phyloP scores from a whole-genome alignment of 2,113 vertebrate genomes.

The Peucedramus taeniatus region DNA sequence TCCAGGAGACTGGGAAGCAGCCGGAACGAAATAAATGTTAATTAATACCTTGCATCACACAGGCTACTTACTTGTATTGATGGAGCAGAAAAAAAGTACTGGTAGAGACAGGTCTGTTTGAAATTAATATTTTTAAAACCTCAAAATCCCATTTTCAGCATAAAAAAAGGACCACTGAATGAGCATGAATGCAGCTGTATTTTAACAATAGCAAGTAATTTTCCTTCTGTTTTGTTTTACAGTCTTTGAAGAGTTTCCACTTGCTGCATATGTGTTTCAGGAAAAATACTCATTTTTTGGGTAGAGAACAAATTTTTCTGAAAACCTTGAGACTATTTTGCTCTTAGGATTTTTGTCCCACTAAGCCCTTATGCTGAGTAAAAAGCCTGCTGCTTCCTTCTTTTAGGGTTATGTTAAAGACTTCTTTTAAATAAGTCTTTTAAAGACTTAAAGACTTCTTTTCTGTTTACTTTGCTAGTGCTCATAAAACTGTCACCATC shows the following conservation, averaged over 20 bases:
- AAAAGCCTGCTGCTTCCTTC: neutral
- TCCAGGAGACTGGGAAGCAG: neutral
- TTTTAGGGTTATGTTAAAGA: neutral
- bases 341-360: neutral
- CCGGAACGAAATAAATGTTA: neutral
- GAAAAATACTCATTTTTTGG: neutral
- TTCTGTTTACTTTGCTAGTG: neutral
- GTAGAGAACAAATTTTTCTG: neutral
- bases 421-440: too few relatives aligned
- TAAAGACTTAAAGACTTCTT: neutral
- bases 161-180: neutral
- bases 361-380: neutral
- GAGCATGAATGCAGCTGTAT: neutral
- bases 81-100: neutral
- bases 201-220: neutral
- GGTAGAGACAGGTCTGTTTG: neutral
- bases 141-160: neutral
- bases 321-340: neutral
- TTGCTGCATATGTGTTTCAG: neutral
- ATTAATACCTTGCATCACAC: neutral
- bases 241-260: neutral
- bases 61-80: neutral
- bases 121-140: neutral
- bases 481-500: constrained; percentile 11
- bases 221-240: neutral